Conservation (phyloP, 1,140 invertebrate species). For the Lepeophtheirus salmonis region DNA sequence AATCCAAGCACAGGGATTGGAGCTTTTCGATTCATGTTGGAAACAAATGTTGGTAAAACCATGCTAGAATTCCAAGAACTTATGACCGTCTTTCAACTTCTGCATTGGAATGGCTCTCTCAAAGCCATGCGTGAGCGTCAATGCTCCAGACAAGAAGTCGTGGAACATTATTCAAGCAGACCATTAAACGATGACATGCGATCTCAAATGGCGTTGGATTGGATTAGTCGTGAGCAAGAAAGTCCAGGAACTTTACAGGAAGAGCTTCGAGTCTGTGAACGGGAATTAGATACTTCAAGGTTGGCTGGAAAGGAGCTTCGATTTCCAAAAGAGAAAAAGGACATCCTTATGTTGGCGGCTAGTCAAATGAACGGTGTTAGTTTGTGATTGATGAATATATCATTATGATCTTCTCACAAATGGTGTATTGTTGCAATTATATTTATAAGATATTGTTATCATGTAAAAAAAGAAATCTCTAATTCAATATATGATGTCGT, state of each 20-base stretch:
- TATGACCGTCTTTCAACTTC: slow-evolving; percentile 85
- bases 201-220: slow-evolving; percentile 83
- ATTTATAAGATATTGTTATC: too few species aligned
- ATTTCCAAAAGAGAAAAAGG: slow-evolving; percentile 86
- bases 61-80: slow-evolving; percentile 91
- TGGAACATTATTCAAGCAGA: slow-evolving; percentile 79
- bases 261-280: slow-evolving; percentile 60
- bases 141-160: slow-evolving; percentile 60
- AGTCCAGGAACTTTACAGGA: slow-evolving; percentile 51
- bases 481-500: too few species aligned
- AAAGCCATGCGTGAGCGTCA: slow-evolving; percentile 57
- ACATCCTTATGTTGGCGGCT: slow-evolving; percentile 71
- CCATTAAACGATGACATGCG: slow-evolving; percentile 78
- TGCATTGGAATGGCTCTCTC: slow-evolving; percentile 87
- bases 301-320: slow-evolving; percentile 69
- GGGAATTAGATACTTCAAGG: slow-evolving; percentile 66
- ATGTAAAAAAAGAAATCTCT: too few species aligned
- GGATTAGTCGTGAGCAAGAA: slow-evolving; percentile 57
- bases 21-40: slow-evolving; percentile 83
- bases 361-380: slow-evolving; percentile 37
- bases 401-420: too few species aligned
- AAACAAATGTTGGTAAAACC: slow-evolving; percentile 73
- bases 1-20: slow-evolving; percentile 58
- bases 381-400: too few species aligned
- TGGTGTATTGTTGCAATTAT: too few species aligned